Evolutionary conservation across 2,113 vertebrate genomes (phyloP), one percentile per base, ranked within the genome.

Genomic region (Scatophagus argus): DNA sequence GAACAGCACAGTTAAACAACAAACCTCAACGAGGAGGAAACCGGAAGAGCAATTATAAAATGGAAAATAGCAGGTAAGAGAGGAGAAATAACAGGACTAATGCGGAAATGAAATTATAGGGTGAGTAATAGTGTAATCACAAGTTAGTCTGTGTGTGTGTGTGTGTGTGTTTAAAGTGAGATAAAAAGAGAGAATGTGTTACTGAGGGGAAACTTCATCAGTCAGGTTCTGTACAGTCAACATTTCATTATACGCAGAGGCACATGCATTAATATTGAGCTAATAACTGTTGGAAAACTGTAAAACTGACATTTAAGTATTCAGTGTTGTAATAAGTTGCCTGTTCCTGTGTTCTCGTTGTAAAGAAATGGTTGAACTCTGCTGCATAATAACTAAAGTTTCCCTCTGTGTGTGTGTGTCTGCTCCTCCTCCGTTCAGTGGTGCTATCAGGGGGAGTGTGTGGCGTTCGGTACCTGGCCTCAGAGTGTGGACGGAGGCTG

Each of bases 401-500:
- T 87, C 87, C 64, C 63, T 84, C 90, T 1, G 11, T 14, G 11
- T 61, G 17, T 63, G 94, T 91, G 93, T 94, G 80, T 92, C 49
- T 31, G 29, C 69, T 68, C 23, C 60, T 67, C 47, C 56, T n/a
- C 43, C 92, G 87, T 91, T 90, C 94, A 99, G 98, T 99, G 98
- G 98, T 99, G 98, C 92, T 99, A 96, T 94, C 97, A 99, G 92
- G 98, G 98, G 76, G 97, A 99, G 84, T 99, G 98, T 8, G 96
- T 98, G 84, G 90, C 91, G 62, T 99, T 98, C 93, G 98, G 98
- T 82, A 97, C 96, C 87, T 98, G 96, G 98, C 97, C 97, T 52
- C 96, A 97, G 94, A 98, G 96, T 63, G 61, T 94, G 92, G 96
- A 99, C 87, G 98, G 98, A 82, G 95, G 87, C 74, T 99, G 98